Evolutionary conservation across 1,140 invertebrate genomes (phyloP).

Genomic region (Cyclina sinensis): DNA sequence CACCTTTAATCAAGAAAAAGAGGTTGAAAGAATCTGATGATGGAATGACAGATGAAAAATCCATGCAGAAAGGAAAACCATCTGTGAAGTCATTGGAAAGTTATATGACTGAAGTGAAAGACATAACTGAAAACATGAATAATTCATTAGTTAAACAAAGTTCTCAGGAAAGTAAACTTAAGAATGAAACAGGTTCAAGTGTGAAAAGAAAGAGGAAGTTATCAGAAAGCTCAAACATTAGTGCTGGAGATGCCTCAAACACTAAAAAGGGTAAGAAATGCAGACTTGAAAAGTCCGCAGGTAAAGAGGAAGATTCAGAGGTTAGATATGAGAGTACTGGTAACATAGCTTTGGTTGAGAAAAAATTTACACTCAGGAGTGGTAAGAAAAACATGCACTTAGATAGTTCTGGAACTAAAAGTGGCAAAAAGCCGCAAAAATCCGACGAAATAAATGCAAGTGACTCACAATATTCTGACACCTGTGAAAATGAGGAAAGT

Average conservation of each 20-base stretch:
- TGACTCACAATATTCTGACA: neutral
- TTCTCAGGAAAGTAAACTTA: neutral
- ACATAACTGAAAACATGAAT: neutral
- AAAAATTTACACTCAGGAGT: neutral
- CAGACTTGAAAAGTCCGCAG: neutral
- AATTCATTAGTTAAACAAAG: neutral
- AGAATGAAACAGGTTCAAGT: neutral
- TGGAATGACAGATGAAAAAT: neutral
- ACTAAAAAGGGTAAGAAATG: neutral
- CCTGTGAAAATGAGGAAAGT: neutral
- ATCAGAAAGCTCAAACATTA: conserved; percentile 8
- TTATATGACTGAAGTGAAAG: neutral
- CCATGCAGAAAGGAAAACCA: neutral
- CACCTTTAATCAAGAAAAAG: conserved; percentile 30
- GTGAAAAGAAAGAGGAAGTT: conserved; percentile 11
- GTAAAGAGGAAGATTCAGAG: conserved; percentile 6
- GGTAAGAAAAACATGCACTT: neutral
- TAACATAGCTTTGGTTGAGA: neutral
- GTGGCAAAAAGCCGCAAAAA: neutral
- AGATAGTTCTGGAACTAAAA: neutral
- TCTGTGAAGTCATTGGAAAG: neutral
- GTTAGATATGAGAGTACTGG: neutral
- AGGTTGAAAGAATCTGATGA: neutral
- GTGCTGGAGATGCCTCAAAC: neutral
- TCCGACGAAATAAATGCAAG: neutral